These are phyloP conservation scores for Enteromius unitaeniatus DNA, from an alignment of 2,797 vertebrate genomes.

Conservation along the genomic window DNA sequence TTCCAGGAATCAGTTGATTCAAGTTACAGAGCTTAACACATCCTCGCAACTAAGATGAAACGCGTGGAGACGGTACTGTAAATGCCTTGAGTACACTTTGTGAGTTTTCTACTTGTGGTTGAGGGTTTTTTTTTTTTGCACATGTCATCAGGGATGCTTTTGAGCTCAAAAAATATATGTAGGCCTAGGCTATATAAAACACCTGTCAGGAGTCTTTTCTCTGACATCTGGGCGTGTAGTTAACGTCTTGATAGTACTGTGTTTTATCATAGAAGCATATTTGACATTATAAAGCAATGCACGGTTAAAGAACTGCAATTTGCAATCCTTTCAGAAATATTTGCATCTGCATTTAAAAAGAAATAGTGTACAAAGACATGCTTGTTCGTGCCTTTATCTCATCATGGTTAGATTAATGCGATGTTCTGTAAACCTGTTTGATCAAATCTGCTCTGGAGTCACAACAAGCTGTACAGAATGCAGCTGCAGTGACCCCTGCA, in stretches of 20 bases:
- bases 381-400: no score
- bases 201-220: not conserved
- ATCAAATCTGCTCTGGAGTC: no score
- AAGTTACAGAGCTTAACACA: not conserved
- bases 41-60: not conserved
- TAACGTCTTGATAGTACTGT: not conserved
- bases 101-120: not conserved
- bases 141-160: not conserved
- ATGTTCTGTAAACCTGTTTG: no score
- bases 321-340: not conserved
- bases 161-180: not conserved
- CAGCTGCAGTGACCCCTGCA: no score
- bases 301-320: not conserved
- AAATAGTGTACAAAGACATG: no score
- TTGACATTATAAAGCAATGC: no score
- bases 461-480: no score
- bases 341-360: not conserved
- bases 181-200: not conserved
- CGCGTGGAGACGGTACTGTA: not conserved
- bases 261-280: not conserved
- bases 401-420: no score
- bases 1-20: not conserved
- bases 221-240: not conserved
- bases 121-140: no score
- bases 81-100: not conserved